These are phyloP conservation scores for Lepidotrigona ventralis DNA, from an alignment of 1,140 invertebrate species.

Conservation along the genomic window DNA sequence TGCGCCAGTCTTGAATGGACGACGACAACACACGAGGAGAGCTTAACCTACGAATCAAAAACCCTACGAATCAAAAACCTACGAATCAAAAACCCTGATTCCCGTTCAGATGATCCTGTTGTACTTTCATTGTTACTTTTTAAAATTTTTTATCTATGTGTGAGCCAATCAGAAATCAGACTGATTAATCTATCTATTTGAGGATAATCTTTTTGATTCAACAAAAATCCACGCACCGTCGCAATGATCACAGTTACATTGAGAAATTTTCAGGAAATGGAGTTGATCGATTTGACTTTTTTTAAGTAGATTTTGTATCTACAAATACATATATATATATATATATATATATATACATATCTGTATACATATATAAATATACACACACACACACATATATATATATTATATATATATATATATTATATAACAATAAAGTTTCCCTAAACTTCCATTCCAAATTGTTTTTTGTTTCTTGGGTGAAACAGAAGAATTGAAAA, in stretches of 20 bases:
- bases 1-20: conserved; percentile 61
- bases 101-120: conserved; percentile 52
- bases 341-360: neutral
- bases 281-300: neutral
- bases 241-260: neutral
- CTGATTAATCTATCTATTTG: neutral
- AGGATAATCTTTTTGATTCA: neutral
- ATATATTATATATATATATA: too few species aligned
- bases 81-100: conserved; percentile 46
- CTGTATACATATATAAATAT: too few species aligned
- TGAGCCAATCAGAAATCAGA: neutral
- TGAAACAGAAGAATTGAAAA: neutral
- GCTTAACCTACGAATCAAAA: conserved; percentile 23
- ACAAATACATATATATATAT: too few species aligned
- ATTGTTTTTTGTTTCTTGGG: neutral
- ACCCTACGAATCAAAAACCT: conserved; percentile 17
- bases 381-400: too few species aligned
- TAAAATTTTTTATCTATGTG: neutral
- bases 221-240: neutral
- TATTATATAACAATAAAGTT: too few species aligned
- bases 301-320: neutral
- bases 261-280: neutral
- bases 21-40: conserved; percentile 47
- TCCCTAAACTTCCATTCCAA: neutral
- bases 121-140: neutral